Percentiles rank a stretch among this genome's conserved stretches.
Conservation (phyloP, 2,888 invertebrate genomes). For the Stegophylla sp. region DNA sequence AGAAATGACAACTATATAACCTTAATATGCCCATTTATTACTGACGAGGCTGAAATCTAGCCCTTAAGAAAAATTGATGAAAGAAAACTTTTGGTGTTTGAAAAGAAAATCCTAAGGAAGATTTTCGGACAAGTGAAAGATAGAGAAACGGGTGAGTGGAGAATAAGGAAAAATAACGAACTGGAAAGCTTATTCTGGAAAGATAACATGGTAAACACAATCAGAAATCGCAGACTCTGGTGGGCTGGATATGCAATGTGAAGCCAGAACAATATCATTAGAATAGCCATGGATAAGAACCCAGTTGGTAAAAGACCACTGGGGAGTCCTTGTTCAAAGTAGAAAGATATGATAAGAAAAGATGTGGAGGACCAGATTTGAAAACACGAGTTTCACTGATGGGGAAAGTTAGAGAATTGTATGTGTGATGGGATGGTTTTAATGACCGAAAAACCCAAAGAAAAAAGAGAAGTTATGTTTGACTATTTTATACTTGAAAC, state of each 20-base stretch:
- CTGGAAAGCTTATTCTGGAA: no score
- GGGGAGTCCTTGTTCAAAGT: neutral
- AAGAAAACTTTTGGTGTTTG: neutral
- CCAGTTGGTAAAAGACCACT: neutral
- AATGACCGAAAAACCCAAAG: neutral
- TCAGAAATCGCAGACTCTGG: neutral
- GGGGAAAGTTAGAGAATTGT: neutral
- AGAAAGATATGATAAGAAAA: neutral
- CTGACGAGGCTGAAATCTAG: neutral
- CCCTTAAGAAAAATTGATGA: neutral
- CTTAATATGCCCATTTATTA: neutral
- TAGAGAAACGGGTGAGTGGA: neutral
- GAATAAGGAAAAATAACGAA: no score
- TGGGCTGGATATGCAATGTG: neutral
- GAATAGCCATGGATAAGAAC: neutral
- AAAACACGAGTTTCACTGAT: neutral
- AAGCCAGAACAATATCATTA: neutral
- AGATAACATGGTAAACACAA: no score
- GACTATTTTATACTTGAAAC: no score
- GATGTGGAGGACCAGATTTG: neutral
- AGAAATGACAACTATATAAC: neutral
- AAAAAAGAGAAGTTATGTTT: neutral
- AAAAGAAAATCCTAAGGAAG: neutral
- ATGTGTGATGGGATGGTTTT: neutral
- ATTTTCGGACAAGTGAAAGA: slow-evolving; percentile 1